Conservation (phyloP, 2,888 invertebrate genomes). For the Eretmocerus hayati region DNA sequence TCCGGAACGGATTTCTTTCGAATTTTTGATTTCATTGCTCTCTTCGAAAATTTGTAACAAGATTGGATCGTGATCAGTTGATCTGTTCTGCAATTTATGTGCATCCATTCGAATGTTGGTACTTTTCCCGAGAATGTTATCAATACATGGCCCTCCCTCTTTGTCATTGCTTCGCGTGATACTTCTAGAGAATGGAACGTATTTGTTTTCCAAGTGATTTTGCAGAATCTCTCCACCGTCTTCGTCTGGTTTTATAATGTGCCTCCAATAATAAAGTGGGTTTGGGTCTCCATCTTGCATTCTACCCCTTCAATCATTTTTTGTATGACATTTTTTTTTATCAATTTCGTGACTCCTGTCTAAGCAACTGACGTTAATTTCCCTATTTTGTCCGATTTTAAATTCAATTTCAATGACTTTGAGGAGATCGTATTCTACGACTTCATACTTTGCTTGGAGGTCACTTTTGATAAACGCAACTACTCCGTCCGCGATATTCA, state of each 20-base stretch:
- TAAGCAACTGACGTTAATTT: background rate
- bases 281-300: background rate
- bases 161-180: background rate
- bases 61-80: background rate
- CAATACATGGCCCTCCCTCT: background rate
- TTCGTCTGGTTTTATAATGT: background rate
- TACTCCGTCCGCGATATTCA: slow-evolving; percentile 1
- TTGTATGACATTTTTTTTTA: background rate
- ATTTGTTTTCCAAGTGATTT: slow-evolving; percentile 3
- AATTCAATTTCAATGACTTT: too few species aligned
- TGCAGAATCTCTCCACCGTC: background rate
- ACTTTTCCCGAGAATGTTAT: background rate
- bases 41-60: background rate
- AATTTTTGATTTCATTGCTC: background rate
- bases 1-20: background rate
- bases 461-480: background rate
- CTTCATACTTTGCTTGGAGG: background rate
- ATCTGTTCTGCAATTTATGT: too few species aligned
- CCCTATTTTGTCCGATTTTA: background rate
- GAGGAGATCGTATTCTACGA: too few species aligned
- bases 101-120: too few species aligned
- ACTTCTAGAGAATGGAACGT: background rate
- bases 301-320: background rate
- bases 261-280: background rate
- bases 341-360: background rate